Base-by-base conservation (phyloP, 2,113 vertebrate species). In the Hydropotes inermis region DNA sequence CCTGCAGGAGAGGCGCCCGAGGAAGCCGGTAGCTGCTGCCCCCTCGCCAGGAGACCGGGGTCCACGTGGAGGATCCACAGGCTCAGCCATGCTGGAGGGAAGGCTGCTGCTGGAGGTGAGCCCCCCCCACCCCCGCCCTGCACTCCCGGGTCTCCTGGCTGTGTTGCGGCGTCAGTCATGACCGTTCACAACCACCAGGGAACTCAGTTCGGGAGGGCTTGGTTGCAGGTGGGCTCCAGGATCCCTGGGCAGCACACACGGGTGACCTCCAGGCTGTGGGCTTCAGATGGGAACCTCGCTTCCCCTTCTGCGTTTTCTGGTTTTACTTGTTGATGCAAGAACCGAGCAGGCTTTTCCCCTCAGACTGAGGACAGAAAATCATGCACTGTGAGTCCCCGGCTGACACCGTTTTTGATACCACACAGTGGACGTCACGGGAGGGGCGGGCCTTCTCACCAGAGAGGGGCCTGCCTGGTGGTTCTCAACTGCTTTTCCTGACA, bases 101-200 rank as follows among this genome's bases (percentile, higher is more conserved):
- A 98, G 98, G 98, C 99, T 99, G 93, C 98, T 99, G n/a, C 99
- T 99, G 96, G 99, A 99, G 98, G 99, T 99, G 99, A 99, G 99
- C 27, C 15, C 54, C 28, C 47, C 47, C 47, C 47, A 12, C 15
- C 45, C 39, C 14, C n/a, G 2, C n/a, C 33, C 78, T 5, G 0
- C 67, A 39, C 19, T 36, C 36, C 33, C 4, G 3, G 28, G 57
- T 33, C 39, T 10, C 78, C 28, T 81, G 45, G 78, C 45, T 2
- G 9, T 6, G 1, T 21, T 11, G 8, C 5, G 14, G 21, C 19
- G 1, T n/a, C 14, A 30, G 36, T 5, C 27, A 1, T 70, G 60
- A 2, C 60, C 0, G 0, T 54, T 47, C 19, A 39, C 60, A 36
- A 0, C 21, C 1, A 8, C 10, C 58, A 8, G 21, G 30, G 5